Percentiles rank a stretch among this genome's conserved stretches.
Evolutionary conservation across 2,888 invertebrate genomes (phyloP).

Genomic region (Drosophila borealis): DNA sequence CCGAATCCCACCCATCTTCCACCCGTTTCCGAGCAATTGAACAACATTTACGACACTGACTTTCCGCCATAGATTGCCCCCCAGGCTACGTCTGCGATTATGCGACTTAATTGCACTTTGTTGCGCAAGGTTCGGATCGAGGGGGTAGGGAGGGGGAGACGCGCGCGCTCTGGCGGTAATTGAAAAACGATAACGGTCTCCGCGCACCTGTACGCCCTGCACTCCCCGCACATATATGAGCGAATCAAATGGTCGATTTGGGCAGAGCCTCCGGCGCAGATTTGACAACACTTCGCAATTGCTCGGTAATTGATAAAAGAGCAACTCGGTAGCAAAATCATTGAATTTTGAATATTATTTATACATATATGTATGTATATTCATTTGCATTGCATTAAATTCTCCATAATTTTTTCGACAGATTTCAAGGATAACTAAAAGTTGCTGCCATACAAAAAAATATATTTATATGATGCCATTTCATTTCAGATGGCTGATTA

Average conservation of each 20-base stretch:
- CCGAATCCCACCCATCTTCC: conserved; percentile 2
- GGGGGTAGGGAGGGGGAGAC: neutral
- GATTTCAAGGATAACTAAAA: neutral
- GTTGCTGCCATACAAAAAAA: too few relatives aligned
- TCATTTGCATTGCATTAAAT: neutral
- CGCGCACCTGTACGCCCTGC: conserved; percentile 20
- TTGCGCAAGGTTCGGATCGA: neutral
- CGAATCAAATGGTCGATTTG: conserved; percentile 36
- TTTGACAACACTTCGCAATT: conserved; percentile 13
- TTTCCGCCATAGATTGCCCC: conserved; percentile 37
- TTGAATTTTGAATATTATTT: neutral
- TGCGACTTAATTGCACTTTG: conserved; percentile 62
- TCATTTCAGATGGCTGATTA: neutral
- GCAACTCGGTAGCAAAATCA: neutral
- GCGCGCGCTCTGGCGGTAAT: conserved; percentile 47
- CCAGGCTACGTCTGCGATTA: conserved; percentile 51
- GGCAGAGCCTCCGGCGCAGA: conserved; percentile 5
- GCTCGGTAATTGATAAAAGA: conserved; percentile 6
- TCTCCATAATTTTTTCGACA: neutral
- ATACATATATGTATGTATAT: neutral
- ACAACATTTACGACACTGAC: conserved; percentile 51
- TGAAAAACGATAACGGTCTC: conserved; percentile 69
- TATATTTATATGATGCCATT: neutral
- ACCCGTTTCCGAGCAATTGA: conserved; percentile 27
- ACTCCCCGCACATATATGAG: neutral